A percentile compares a stretch with the other conserved stretches of the same genome.
Evolutionary conservation across 1,140 invertebrate genomes (phyloP).

Genomic region (Nasonia longicornis): DNA sequence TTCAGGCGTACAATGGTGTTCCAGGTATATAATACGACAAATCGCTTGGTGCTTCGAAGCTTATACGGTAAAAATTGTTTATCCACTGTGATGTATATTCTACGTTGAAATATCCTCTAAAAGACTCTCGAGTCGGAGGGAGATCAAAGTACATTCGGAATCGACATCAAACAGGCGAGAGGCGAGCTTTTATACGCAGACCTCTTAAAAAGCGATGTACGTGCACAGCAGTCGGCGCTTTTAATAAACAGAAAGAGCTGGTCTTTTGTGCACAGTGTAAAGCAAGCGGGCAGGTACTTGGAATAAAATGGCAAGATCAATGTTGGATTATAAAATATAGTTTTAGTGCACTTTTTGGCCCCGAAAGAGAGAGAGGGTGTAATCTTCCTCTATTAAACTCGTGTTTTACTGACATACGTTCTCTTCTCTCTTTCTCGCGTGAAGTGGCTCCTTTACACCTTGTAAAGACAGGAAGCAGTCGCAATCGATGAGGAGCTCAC

Average conservation of each 20-base stretch:
- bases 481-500: background rate
- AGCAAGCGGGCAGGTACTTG: background rate
- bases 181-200: background rate
- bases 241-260: constrained; percentile 3
- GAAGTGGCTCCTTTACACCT: background rate
- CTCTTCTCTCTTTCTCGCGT: background rate
- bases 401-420: background rate
- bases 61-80: background rate
- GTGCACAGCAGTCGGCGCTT: background rate
- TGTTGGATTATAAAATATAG: constrained; percentile 21
- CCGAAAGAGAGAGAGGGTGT: background rate
- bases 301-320: background rate
- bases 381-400: background rate
- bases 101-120: background rate
- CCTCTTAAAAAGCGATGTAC: constrained; percentile 4
- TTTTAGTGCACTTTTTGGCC: background rate
- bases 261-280: background rate
- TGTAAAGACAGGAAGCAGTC: background rate
- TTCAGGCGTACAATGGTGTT: background rate
- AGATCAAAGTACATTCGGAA: constrained; percentile 9
- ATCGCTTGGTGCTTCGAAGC: background rate
- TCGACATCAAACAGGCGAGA: constrained; percentile 24
- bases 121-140: background rate
- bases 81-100: background rate
- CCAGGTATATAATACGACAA: background rate